phyloP scores from a whole-genome alignment of 2,797 vertebrate genomes.

The Crocidura indochinensis region DNA sequence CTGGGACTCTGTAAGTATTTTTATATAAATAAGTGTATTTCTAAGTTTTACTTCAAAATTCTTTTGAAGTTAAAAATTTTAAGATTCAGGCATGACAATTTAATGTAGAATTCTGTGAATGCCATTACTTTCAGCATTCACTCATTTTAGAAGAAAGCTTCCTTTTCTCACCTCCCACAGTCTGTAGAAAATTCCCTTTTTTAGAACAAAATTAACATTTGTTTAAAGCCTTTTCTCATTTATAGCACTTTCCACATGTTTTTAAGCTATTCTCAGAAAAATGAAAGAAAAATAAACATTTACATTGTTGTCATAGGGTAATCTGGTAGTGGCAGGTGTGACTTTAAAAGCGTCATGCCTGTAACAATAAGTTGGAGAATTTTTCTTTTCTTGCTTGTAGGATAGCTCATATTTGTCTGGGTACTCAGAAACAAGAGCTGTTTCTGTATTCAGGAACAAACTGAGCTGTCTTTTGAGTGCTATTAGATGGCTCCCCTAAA shows the following conservation, averaged over 20 bases:
- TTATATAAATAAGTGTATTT: neutral
- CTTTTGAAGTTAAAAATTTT: constrained; percentile 68
- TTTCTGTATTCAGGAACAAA: too few species aligned
- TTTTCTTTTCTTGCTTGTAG: constrained; percentile 46
- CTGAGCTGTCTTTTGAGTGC: neutral
- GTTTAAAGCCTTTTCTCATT: constrained; percentile 83
- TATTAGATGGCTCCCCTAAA: neutral
- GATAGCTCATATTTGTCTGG: neutral
- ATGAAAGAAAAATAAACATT: constrained; percentile 75
- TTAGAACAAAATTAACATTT: constrained; percentile 85
- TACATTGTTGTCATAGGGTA: constrained; percentile 66
- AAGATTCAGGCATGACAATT: constrained; percentile 73
- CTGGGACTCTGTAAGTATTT: neutral
- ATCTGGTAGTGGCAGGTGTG: constrained; percentile 57
- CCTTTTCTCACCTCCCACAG: constrained; percentile 86
- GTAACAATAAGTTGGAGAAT: neutral
- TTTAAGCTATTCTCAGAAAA: constrained; percentile 83
- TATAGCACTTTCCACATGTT: constrained; percentile 86
- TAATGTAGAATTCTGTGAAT: constrained; percentile 72
- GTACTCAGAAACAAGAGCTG: constrained; percentile 52
- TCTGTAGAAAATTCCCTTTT: constrained; percentile 80
- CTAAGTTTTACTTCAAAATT: constrained; percentile 67
- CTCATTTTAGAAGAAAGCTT: constrained; percentile 82
- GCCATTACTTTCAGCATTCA: constrained; percentile 73
- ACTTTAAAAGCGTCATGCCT: constrained; percentile 39